Percentiles rank a stretch among this genome's conserved stretches.
Conservation (phyloP, 1,140 invertebrate species). For the Magallana ariakensis region DNA sequence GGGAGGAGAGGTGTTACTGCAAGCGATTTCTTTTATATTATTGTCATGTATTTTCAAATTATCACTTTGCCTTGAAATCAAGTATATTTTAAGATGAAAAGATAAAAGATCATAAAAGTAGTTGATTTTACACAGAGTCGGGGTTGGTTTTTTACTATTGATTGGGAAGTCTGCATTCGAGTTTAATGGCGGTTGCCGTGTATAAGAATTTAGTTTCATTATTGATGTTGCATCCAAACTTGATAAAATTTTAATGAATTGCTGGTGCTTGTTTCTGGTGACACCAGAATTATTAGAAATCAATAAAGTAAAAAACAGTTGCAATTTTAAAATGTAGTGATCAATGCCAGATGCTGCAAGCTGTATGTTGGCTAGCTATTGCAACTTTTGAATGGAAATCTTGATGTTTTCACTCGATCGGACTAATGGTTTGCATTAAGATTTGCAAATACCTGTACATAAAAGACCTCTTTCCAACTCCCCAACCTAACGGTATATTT, state of each 20-base stretch:
- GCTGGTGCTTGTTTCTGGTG: background rate
- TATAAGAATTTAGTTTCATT: background rate
- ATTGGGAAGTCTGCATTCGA: background rate
- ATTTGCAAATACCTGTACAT: too few species aligned
- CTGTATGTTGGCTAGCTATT: background rate
- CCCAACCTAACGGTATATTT: too few species aligned
- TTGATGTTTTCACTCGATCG: background rate
- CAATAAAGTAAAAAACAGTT: background rate
- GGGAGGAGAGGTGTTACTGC: too few species aligned
- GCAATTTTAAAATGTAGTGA: background rate
- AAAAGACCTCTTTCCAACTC: too few species aligned
- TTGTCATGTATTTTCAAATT: too few species aligned
- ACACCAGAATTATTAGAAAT: slow-evolving; percentile 16
- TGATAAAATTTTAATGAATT: slow-evolving; percentile 30
- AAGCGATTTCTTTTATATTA: too few species aligned
- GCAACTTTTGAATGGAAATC: background rate
- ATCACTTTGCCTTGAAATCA: too few species aligned
- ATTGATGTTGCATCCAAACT: slow-evolving; percentile 23
- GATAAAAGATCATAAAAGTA: too few species aligned
- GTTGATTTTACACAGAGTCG: too few species aligned
- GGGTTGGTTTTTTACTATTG: background rate
- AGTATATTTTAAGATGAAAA: too few species aligned
- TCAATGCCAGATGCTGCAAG: background rate
- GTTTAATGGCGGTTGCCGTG: slow-evolving; percentile 5
- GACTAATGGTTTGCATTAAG: too few species aligned